phyloP scores from a whole-genome alignment of 2,888 invertebrate species.

The Hypomecis atomaria region DNA sequence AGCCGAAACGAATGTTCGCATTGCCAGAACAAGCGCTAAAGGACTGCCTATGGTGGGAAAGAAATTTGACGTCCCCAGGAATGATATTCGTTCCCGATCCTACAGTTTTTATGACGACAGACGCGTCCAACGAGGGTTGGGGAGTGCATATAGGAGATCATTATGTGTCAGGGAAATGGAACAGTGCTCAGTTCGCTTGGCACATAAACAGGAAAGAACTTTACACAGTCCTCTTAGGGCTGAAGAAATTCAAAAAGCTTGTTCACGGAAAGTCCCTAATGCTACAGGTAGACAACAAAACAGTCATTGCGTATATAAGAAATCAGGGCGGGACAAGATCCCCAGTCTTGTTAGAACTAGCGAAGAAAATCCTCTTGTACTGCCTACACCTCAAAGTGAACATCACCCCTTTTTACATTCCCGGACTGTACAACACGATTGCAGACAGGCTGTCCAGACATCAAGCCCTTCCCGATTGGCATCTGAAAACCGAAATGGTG shows the following conservation, averaged over 20 bases:
- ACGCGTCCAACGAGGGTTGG: slow-evolving; percentile 44
- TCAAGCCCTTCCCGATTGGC: slow-evolving; percentile 38
- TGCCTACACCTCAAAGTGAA: too few species aligned
- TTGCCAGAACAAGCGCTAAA: slow-evolving; percentile 13
- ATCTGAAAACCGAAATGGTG: slow-evolving; percentile 14
- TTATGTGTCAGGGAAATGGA: slow-evolving; percentile 30
- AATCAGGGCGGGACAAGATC: slow-evolving; percentile 44
- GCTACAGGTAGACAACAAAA: slow-evolving; percentile 44
- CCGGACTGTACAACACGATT: slow-evolving; percentile 43
- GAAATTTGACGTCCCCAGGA: slow-evolving; percentile 13
- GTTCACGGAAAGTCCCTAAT: slow-evolving; percentile 21
- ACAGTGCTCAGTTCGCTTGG: slow-evolving; percentile 29
- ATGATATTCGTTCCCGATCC: slow-evolving; percentile 26
- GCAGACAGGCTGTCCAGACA: slow-evolving; percentile 42
- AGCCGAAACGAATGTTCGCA: background rate
- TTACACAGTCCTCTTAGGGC: slow-evolving; percentile 33
- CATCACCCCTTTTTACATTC: slow-evolving; percentile 40
- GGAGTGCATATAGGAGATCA: slow-evolving; percentile 34
- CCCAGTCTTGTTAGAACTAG: too few species aligned
- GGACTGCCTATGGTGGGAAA: slow-evolving; percentile 36
- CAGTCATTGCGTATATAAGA: slow-evolving; percentile 39
- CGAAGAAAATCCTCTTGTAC: too few species aligned
- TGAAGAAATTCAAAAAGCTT: background rate
- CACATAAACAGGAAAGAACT: slow-evolving; percentile 47
- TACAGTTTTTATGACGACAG: slow-evolving; percentile 37